phyloP scores from a whole-genome alignment of 2,113 vertebrate genomes.

The Ceyx margarethae region DNA sequence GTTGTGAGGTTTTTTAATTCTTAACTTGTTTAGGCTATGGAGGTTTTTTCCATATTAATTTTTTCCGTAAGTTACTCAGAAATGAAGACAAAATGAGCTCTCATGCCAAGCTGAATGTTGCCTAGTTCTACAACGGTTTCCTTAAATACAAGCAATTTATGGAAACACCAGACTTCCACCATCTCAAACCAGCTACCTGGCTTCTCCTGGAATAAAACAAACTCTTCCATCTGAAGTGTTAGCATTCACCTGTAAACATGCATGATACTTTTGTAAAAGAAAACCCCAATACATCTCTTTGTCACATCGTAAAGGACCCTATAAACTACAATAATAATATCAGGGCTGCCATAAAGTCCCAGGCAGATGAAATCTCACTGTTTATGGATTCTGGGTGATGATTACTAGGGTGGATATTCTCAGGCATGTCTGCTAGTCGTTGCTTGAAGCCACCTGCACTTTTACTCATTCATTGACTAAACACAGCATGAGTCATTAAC shows the following conservation, averaged over 20 bases:
- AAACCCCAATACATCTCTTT: not conserved
- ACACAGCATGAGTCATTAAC: not conserved
- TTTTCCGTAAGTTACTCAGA: not conserved
- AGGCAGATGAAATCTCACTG: not conserved
- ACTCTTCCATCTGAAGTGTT: not conserved
- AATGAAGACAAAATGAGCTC: not conserved
- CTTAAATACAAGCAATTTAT: not conserved
- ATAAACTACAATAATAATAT: not conserved
- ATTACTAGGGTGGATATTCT: not conserved
- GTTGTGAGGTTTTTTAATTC: not conserved
- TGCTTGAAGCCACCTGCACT: not conserved
- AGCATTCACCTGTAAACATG: not conserved
- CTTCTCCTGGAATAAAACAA: not conserved
- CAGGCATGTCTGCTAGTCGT: not conserved
- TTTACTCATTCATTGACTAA: conserved; percentile 8
- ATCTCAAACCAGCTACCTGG: not conserved
- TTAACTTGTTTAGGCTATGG: not conserved
- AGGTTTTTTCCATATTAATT: not conserved
- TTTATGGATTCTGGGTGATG: not conserved
- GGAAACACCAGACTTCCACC: not conserved
- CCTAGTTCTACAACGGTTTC: not conserved
- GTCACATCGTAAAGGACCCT: not conserved
- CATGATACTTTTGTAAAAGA: not conserved
- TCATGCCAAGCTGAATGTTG: not conserved
- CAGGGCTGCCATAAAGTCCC: not conserved